phyloP scores from a whole-genome alignment of 1,140 invertebrate species.

The Drosophila suzukii region DNA sequence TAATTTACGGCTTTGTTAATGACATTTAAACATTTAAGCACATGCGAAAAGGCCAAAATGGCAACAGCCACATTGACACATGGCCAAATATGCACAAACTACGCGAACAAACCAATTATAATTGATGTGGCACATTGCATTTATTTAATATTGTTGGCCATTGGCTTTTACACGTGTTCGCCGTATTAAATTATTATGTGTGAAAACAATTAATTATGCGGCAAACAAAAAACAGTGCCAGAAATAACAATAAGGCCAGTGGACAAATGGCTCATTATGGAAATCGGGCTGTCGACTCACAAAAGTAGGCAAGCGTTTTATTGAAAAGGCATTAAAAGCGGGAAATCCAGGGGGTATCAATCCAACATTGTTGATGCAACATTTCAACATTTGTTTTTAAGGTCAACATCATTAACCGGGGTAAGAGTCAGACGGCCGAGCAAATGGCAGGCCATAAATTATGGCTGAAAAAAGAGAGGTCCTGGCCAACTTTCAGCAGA shows the following conservation, averaged over 20 bases:
- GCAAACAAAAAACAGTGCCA: conserved; percentile 53
- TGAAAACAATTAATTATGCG: conserved; percentile 84
- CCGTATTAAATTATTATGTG: conserved; percentile 83
- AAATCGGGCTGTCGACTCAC: conserved; percentile 59
- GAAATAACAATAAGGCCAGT: conserved; percentile 52
- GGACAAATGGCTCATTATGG: conserved; percentile 71
- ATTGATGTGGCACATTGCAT: conserved; percentile 67
- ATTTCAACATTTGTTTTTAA: conserved; percentile 69
- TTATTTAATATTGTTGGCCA: conserved; percentile 65
- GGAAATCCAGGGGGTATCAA: conserved; percentile 1
- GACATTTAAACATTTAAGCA: conserved; percentile 80
- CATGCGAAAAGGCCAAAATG: conserved; percentile 61
- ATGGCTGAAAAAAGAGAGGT: conserved; percentile 54
- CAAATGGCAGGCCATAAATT: conserved; percentile 84
- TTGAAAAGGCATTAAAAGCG: conserved; percentile 75
- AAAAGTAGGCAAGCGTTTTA: conserved; percentile 73
- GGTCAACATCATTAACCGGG: conserved; percentile 71
- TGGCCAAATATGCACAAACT: conserved; percentile 48
- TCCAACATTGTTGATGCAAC: conserved; percentile 68
- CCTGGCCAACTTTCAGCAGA: conserved; percentile 71
- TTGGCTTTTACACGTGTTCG: conserved; percentile 71
- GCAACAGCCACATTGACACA: conserved; percentile 63
- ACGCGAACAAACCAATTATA: conserved; percentile 60
- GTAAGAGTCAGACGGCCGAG: conserved; percentile 47
- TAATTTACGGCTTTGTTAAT: conserved; percentile 78